Base-by-base conservation (phyloP, 2,113 vertebrate species). In the Daphoenositta chrysoptera region DNA sequence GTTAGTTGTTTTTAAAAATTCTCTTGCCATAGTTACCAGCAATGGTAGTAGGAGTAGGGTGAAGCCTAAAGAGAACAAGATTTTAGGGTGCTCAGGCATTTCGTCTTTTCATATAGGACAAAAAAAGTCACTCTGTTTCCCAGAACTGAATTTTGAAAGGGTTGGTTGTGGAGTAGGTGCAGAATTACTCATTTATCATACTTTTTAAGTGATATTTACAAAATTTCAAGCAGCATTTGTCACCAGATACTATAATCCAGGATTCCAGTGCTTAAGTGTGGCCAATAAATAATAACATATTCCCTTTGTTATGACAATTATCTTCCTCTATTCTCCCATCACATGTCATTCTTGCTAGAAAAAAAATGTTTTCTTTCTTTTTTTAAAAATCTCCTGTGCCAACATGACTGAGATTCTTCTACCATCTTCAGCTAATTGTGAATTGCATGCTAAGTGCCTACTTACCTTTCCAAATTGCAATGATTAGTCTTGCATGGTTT, bases 251-350 rank as follows among this genome's bases (percentile, higher is more conserved):
- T 94, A 20, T 96, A 97, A 97, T 97, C 92, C 96, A 90, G 80
- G 79, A 93, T 97, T 91, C 53, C 50, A 82, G 58, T 95, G 93
- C 90, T 91, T 89, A 87, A 93, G 76, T 94, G 76, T 94, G 97
- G 92, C 96, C 97, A 97, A 96, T 97, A 97, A 97, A 97, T 97
- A 97, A 97, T 96, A 96, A 97, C 94, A 97, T 73, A 96, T 85
- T 97, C 79, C 56, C 83, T 97, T 97, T 97, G 96, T 97, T 97
- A 97, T 97, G 96, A 97, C 97, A 97, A 96, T 96, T 93, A 96
- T 92, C 84, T 91, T 93, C 93, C 78, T 94, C 72, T 96, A 69
- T 94, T 96, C 93, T 95, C 94, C 84, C 94, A 96, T 97, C 93
- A 96, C 57, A 96, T 97, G 97, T 97, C 97, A 97, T 96, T 97